These are phyloP conservation scores for Enteromius afrohamiltoni DNA, from an alignment of 2,797 vertebrate species.

Conservation along the genomic window DNA sequence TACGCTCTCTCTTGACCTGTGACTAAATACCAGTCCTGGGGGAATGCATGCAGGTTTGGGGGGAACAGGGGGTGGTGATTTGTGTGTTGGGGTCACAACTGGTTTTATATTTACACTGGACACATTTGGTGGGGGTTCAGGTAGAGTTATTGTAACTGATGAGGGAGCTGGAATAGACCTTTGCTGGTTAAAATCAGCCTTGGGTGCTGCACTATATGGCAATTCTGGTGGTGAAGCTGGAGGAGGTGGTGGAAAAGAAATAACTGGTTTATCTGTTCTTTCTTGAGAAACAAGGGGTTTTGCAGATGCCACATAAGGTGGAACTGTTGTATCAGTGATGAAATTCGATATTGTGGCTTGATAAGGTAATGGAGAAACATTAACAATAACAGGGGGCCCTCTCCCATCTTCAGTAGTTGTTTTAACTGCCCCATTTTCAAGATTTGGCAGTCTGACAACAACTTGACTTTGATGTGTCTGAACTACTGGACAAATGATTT, in stretches of 20 bases:
- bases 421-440: constrained; percentile 66
- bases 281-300: constrained; percentile 44
- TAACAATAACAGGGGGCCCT: constrained; percentile 47
- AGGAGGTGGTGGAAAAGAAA: constrained; percentile 66
- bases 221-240: constrained; percentile 60
- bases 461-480: constrained; percentile 71
- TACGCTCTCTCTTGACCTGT: constrained; percentile 85
- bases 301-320: constrained; percentile 12
- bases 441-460: constrained; percentile 79
- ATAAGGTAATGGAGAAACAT: constrained; percentile 51
- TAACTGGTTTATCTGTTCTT: constrained; percentile 56
- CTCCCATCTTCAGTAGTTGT: constrained; percentile 60
- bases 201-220: constrained; percentile 75
- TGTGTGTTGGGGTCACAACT: constrained; percentile 68
- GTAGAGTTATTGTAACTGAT: constrained; percentile 59
- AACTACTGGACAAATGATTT: constrained; percentile 70
- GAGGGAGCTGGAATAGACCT: constrained; percentile 67
- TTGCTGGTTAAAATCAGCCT: constrained; percentile 76
- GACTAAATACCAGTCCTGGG: constrained; percentile 89
- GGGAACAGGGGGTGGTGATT: constrained; percentile 91
- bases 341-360: constrained; percentile 58
- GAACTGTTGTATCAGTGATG: constrained; percentile 16
- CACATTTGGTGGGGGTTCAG: constrained; percentile 57
- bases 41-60: constrained; percentile 94
- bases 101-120: constrained; percentile 62